Base-by-base conservation (phyloP, 1,140 invertebrate species). In the Tetragnatha versicolor region DNA sequence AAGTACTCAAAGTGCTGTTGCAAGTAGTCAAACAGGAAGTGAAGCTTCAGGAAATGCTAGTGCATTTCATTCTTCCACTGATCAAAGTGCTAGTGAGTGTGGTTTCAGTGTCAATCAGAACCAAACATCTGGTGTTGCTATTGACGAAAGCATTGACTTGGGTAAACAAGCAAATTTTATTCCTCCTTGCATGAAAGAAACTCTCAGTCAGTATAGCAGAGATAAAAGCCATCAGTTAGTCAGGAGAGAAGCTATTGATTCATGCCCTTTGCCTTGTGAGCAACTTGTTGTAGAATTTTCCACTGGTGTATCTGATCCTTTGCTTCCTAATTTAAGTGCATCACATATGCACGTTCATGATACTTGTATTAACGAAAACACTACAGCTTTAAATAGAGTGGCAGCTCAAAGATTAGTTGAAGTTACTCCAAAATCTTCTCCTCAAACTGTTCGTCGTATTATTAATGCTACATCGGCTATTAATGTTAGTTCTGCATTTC, bases 381-480 rank as follows among this genome's bases (percentile, higher is more conserved):
- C 42, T 37, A 37, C 51, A 73, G 51, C 55, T 39, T 73, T 73
- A 73, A 73, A 20, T 73, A 70, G 55, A 25, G 45, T 42, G 22
- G 20, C 55, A 25, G 53, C 14, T 42, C 55, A 58, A 31, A 58
- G 25, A 29, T 42, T 53, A 29, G n/a, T 58, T 60, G 69, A 58
- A 60, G 37, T 27, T 20, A 39, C 55, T 29, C 69, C 69, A 14
- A 51, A 73, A 31, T 73, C 69, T 58, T 73, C 69, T 29, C 69
- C 69, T 31, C 69, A 73, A 45, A 73, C 69, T 58, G 69, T 73
- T 27, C 69, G 69, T 17, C 69, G 69, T 31, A 60, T 73, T 25
- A 73, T 73, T 39, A 73, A 73, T 73, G 69, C 69, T 45, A 73
- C 69, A 42, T 73, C 69, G 58, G 69, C 69, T 73, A 42, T 73